phyloP scores from a whole-genome alignment of 2,797 vertebrate species.

The Mionectes olivaceus region DNA sequence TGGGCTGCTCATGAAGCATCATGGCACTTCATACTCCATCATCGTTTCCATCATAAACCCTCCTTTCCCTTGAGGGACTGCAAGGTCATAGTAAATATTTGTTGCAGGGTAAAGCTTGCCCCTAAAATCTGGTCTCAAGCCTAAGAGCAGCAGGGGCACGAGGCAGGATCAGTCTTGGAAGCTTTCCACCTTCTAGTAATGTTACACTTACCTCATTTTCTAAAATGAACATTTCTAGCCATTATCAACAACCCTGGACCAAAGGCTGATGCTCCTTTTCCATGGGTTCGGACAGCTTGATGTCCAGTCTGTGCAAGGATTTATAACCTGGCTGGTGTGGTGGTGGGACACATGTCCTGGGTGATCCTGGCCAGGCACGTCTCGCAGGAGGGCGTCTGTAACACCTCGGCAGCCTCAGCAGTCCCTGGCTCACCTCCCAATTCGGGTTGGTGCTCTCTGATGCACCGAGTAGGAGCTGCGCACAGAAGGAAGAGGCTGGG shows the following conservation, averaged over 20 bases:
- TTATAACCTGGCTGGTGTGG: background rate
- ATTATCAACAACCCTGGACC: background rate
- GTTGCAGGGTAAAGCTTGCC: background rate
- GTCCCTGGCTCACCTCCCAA: background rate
- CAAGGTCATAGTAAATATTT: background rate
- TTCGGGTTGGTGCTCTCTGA: background rate
- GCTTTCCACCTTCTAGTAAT: conserved; percentile 8
- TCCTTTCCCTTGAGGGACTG: background rate
- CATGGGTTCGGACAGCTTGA: background rate
- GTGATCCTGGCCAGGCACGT: background rate
- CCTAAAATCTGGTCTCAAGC: background rate
- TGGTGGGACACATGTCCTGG: background rate
- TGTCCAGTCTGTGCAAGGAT: background rate
- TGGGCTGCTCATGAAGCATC: background rate
- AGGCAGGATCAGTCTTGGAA: conserved; percentile 33
- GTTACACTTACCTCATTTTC: conserved; percentile 59
- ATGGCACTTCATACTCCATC: background rate
- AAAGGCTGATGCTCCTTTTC: conserved; percentile 45
- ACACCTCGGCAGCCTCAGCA: background rate
- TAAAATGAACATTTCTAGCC: conserved; percentile 38
- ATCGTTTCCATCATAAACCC: conserved; percentile 54
- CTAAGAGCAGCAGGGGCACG: background rate
- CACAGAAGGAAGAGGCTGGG: background rate
- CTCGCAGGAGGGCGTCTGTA: accelerated
- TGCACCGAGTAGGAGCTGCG: background rate